Evolutionary conservation across 2,888 invertebrate species (phyloP), one percentile per base, ranked within the genome.

Genomic region (Allolobophora icterica): DNA sequence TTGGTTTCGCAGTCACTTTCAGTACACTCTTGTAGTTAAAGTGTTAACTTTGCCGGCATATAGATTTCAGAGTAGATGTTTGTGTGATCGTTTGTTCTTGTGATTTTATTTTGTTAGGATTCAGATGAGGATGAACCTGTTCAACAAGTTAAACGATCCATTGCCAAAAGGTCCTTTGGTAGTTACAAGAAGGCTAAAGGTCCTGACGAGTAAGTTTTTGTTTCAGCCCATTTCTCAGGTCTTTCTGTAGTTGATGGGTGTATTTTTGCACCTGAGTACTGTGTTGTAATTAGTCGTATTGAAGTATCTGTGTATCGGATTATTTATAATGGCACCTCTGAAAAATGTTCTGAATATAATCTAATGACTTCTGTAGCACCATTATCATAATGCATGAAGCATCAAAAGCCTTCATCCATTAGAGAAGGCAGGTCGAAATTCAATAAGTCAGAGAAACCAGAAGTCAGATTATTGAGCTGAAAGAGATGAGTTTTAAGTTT

Each of bases 41-140:
- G n/a, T n/a, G 30, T 71, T 71, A n/a, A 71, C 52, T 52, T 24
- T 52, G 1, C 21, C 11, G 21, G 2, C 5, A 6, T 52, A 24
- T 52, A 24, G 13, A 71, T 71, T 71, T 71, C 30, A n/a, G 30
- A 71, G n/a, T 71, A n/a, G n/a, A 71, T 30, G 71, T 1, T n/a
- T 71, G 71, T 71, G 0, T 71, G 11, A 71, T 71, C 71, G 1
- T 71, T 8, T 71, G 71, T n/a, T 71, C 71, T 30, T 71, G 0
- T 71, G 71, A n/a, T n/a, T 30, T 71, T 30, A n/a, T 71, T n/a
- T n/a, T 71, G 30, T 71, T n/a, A 92, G 92, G 92, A 92, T 89
- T 92, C 92, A 21, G 92, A 92, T 91, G 92, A 92, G 45, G 92
- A 92, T 71, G 45, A 87, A 83, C 87, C 87, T 87, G 87, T 34